Conservation (phyloP, 2,113 vertebrate species). For the Suncus etruscus region DNA sequence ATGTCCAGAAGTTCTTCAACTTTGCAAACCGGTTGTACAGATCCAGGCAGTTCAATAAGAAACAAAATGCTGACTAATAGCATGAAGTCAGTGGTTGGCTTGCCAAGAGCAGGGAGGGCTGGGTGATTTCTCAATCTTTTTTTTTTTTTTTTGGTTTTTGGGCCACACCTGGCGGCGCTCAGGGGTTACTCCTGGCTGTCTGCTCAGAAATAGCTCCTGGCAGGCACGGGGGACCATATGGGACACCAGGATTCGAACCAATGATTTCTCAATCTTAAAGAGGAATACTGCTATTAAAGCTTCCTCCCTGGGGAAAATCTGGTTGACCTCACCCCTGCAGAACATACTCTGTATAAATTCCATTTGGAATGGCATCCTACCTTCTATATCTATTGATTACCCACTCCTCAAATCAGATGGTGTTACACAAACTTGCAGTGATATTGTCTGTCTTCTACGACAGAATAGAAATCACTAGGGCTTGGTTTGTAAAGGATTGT, state of each 20-base stretch:
- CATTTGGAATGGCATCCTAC: fast-evolving
- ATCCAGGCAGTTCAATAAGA: constrained; percentile 61
- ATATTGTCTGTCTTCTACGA: not conserved
- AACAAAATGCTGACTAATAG: constrained; percentile 76
- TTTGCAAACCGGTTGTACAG: constrained; percentile 70
- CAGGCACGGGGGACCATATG: no score
- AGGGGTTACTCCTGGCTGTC: no score
- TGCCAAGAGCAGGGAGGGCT: constrained; percentile 67
- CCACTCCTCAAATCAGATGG: not conserved
- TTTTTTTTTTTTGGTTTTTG: no score
- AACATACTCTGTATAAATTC: not conserved
- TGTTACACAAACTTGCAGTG: not conserved
- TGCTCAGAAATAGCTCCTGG: no score
- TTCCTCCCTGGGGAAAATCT: not conserved
- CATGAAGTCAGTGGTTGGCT: constrained; percentile 41
- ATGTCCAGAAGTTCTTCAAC: constrained; percentile 54
- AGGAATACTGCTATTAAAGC: constrained; percentile 45
- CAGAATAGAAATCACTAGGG: not conserved
- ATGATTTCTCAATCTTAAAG: constrained; percentile 70
- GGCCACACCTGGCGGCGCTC: no score
- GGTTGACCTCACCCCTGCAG: not conserved
- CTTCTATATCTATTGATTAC: not conserved
- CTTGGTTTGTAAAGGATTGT: not conserved
- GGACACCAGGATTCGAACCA: no score
- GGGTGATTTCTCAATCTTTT: constrained; percentile 66